Base-by-base conservation (phyloP, 2,113 vertebrate genomes). In the Meles meles region DNA sequence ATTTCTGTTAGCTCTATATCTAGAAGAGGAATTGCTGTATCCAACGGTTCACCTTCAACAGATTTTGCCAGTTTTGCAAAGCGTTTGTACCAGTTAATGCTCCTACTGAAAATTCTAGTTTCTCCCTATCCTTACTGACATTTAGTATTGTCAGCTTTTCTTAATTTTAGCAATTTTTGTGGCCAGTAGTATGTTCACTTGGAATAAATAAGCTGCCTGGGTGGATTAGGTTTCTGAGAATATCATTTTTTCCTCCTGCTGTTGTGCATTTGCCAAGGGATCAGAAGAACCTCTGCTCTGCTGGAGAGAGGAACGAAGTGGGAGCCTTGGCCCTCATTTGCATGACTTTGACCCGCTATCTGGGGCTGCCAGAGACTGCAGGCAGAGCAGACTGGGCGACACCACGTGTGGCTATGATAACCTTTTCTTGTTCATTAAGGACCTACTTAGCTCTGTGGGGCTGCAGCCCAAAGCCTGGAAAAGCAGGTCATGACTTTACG, bases 351-450 rank as follows among this genome's bases (percentile, higher is more conserved):
- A 98, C 96, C 98, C 96, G 95, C 98, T 98, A 96, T 98, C 98
- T 89, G 39, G 89, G 96, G 90, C 94, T 92, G 92, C 97, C 95
- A 59, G 90, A 82, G 96, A n/a, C 63, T 87, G 92, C 57, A 13
- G 13, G 93, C 71, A 96, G 91, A 96, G 97, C 97, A 90, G 97
- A 74, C 97, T 1, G 39, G 34, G 67, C 97, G 98, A 95, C 80
- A 96, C 89, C 14, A 0, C 7, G 1, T 80, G 92, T 85, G 84
- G 89, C 96, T 96, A 80, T 23, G 97, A 98, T 98, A 98, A 98
- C 97, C 98, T 98, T 98, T 98, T 49, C 93, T 67, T 59, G 90
- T 94, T 98, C 98, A 92, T 98, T 98, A 98, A 98, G 97, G 96
- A 63, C 95, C 97, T 93, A 96, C 97, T 98, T 98, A 98, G 93